A percentile compares a stretch with the other conserved stretches of the same genome.
Conservation (phyloP, 2,888 invertebrate species). For the Scaeva pyrastri region DNA sequence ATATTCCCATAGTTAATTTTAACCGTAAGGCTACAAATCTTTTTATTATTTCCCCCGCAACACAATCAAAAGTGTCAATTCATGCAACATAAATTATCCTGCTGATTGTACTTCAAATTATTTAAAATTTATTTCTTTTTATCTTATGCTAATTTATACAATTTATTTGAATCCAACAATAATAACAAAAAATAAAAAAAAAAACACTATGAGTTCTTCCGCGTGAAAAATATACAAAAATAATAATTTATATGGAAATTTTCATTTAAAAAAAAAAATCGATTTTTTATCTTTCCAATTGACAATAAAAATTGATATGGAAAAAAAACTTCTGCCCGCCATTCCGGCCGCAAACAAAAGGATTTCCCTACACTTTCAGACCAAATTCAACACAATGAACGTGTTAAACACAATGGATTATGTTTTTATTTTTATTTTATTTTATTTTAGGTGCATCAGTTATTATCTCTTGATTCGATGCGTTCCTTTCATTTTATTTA, state of each 20-base stretch:
- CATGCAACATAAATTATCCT: no score
- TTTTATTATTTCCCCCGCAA: no score
- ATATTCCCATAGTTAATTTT: no score
- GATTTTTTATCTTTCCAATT: conserved; percentile 38
- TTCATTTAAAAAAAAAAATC: conserved; percentile 1
- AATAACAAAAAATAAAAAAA: not conserved
- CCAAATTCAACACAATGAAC: conserved; percentile 28
- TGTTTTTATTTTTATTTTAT: conserved; percentile 24
- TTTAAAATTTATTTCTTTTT: no score
- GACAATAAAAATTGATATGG: no score
- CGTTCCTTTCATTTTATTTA: no score
- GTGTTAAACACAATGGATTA: conserved; percentile 56
- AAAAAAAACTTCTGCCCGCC: not conserved
- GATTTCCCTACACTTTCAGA: conserved; percentile 28
- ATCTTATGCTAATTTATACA: not conserved
- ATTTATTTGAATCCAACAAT: not conserved
- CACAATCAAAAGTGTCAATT: no score
- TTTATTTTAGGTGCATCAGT: no score
- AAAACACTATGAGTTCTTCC: not conserved
- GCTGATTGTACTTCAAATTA: no score
- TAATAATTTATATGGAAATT: not conserved
- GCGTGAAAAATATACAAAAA: not conserved
- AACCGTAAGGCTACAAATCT: no score
- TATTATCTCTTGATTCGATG: no score
- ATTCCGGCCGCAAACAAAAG: conserved; percentile 15